A percentile compares a stretch with the other conserved stretches of the same genome.
Conservation (phyloP, 1,140 invertebrate genomes). For the Cydia fagiglandana region DNA sequence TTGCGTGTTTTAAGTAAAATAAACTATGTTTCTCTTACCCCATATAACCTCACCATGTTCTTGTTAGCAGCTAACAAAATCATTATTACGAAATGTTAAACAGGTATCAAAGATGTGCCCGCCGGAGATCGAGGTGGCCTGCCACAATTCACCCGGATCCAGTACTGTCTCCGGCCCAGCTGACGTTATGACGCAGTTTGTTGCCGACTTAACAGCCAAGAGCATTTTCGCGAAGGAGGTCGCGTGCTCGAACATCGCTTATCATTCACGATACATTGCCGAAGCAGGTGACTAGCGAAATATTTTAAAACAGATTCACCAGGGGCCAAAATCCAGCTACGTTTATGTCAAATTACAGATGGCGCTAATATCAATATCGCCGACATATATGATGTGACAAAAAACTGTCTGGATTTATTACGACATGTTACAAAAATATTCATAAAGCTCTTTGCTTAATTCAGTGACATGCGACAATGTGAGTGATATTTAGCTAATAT, state of each 20-base stretch:
- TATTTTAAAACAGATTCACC: not conserved
- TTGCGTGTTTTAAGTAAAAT: no score
- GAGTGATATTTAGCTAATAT: no score
- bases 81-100: not conserved
- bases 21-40: no score
- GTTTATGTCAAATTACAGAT: no score
- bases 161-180: constrained; percentile 86
- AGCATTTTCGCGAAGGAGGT: constrained; percentile 87
- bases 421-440: no score
- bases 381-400: no score
- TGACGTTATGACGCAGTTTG: constrained; percentile 80
- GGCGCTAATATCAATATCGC: no score
- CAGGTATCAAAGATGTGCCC: constrained; percentile 53
- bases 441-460: no score
- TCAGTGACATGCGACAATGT: no score
- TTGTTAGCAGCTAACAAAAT: not conserved
- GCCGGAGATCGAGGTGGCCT: constrained; percentile 83
- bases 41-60: no score
- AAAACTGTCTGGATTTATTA: not conserved
- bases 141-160: constrained; percentile 86
- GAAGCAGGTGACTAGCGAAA: constrained; percentile 52
- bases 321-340: not conserved
- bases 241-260: constrained; percentile 84
- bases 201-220: constrained; percentile 78
- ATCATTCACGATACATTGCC: constrained; percentile 86